These are phyloP conservation scores for Caenorhabditis sulstoni DNA, from an alignment of 2,888 invertebrate species.

Conservation along the genomic window DNA sequence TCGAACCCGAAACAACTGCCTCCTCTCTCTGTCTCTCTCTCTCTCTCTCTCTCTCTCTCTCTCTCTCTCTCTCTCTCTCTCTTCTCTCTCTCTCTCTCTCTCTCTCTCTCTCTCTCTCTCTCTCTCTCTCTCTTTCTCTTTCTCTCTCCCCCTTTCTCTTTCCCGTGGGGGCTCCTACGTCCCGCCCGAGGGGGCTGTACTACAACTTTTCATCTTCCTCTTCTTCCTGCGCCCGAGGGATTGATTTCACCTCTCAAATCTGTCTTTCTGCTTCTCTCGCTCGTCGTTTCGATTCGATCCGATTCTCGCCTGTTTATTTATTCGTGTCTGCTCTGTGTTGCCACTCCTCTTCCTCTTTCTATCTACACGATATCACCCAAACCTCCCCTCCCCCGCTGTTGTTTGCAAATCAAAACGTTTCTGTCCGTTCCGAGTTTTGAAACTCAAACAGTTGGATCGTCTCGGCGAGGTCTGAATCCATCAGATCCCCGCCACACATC, in stretches of 20 bases:
- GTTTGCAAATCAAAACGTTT: too few species aligned
- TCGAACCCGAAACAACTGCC: neutral
- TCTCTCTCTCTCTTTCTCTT: constrained; percentile 18
- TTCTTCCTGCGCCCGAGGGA: neutral
- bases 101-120: constrained; percentile 35
- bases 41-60: constrained; percentile 22
- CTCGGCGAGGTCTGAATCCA: too few species aligned
- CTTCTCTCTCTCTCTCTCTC: constrained; percentile 19
- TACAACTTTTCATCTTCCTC: too few species aligned
- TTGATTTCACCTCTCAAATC: constrained; percentile 8
- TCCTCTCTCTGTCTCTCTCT: constrained; percentile 31
- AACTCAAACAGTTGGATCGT: too few species aligned
- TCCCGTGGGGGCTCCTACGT: neutral
- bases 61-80: constrained; percentile 21
- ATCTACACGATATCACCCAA: too few species aligned
- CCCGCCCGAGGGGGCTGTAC: too few species aligned
- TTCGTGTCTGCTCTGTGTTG: neutral
- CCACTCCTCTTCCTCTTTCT: neutral
- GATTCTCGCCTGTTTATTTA: constrained; percentile 17
- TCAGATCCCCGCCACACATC: too few species aligned
- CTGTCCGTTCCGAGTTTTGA: too few species aligned
- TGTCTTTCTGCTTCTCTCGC: neutral
- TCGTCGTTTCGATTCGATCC: neutral
- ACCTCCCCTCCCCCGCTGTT: neutral
- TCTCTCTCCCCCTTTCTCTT: constrained; percentile 21